phyloP scores from a whole-genome alignment of 1,140 invertebrate genomes.

The Pissodes strobi region DNA sequence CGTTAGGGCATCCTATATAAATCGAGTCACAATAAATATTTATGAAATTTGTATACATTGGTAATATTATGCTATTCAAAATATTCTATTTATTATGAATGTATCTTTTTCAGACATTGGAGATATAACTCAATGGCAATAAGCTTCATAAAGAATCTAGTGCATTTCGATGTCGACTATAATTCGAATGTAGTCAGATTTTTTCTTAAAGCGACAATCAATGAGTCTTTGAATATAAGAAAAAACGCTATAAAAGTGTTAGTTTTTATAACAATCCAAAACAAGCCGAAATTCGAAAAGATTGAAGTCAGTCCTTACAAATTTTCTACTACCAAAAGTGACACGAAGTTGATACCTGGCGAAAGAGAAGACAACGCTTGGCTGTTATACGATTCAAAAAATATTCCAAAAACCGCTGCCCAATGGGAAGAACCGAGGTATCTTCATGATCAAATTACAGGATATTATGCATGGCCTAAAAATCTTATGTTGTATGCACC shows the following conservation, averaged over 20 bases:
- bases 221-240: conserved; percentile 77
- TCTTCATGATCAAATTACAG: conserved; percentile 71
- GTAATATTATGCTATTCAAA: too few relatives aligned
- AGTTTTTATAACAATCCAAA: conserved; percentile 74
- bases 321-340: conserved; percentile 31
- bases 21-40: too few relatives aligned
- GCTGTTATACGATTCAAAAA: conserved; percentile 71
- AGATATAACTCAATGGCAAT: conserved; percentile 75
- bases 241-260: conserved; percentile 69
- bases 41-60: too few relatives aligned
- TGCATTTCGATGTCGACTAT: conserved; percentile 72
- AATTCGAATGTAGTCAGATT: conserved; percentile 67
- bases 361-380: conserved; percentile 71
- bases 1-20: too few relatives aligned
- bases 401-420: conserved; percentile 63
- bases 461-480: conserved; percentile 85
- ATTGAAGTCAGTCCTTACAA: conserved; percentile 53
- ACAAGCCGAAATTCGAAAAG: conserved; percentile 72
- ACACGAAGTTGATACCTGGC: conserved; percentile 56
- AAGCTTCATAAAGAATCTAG: conserved; percentile 70
- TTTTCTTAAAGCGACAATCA: conserved; percentile 69
- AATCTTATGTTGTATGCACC: conserved; percentile 67
- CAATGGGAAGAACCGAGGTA: conserved; percentile 77
- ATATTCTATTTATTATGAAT: too few relatives aligned
- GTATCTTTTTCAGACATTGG: conserved; percentile 80